Base-by-base conservation (phyloP, 2,888 invertebrate genomes). In the Endomychus coccineus region DNA sequence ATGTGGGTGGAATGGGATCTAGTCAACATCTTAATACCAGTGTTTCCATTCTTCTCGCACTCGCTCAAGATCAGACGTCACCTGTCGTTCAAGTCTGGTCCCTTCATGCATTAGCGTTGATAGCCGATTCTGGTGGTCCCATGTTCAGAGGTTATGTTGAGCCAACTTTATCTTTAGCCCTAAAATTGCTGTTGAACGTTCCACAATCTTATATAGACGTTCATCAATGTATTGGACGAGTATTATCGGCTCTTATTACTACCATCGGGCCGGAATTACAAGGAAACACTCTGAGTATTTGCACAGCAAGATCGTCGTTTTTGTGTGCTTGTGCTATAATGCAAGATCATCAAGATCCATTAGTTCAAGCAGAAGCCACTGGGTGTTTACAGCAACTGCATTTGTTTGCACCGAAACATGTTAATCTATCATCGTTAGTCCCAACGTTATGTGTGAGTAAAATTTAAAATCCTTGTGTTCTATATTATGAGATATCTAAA, bases 41-140 rank as follows among this genome's bases (percentile, higher is more conserved):
- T 61, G 86, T 98, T 51, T 92, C 92, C 22, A 92, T 97, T 59
- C 65, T 98, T 27, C 69, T 97, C 12, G 95, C 96, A 1, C 68
- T 97, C 21, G 92, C 95, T 1, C 95, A 96, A 66, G 97, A 97
- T 62, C 78, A 82, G 35, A 83, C 89, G 1, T 88, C 92, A 16
- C 88, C 92, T 0, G 85, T 92, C 43, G 88, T 96, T n/a, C 97
- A 97, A 76, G 88, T 94, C 17, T 98, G 97, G 97, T 86, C 97
- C 0, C 70, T 98, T 9, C 94, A 97, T 69, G 95, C 97, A 0
- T 69, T 98, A 14, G 88, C 94, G 0, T 74, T 97, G 44, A 87
- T 98, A 41, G 95, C 94, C 2, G 96, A 97, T 66, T 95, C 96
- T 0, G 95, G 97, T 1, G 98, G 98, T 0, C 97, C 98, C 1